phyloP scores from a whole-genome alignment of 2,797 vertebrate genomes.

The Characodon lateralis region DNA sequence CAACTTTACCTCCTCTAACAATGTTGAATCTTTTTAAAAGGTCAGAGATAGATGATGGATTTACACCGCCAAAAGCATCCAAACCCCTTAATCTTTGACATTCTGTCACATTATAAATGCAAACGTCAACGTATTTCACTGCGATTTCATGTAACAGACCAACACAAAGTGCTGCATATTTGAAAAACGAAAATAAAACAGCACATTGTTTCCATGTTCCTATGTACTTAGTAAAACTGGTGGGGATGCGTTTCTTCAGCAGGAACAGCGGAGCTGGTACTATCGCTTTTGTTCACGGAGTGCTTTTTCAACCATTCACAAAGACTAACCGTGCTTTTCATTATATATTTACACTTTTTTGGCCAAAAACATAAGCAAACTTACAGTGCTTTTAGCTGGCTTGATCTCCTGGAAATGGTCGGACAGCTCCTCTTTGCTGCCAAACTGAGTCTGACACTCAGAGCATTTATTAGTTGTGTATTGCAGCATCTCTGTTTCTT shows the following conservation, averaged over 20 bases:
- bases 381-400: constrained; percentile 72
- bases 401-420: constrained; percentile 90
- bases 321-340: too few relatives aligned
- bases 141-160: too few relatives aligned
- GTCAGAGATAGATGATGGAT: neutral
- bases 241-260: too few relatives aligned
- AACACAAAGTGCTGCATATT: too few relatives aligned
- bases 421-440: constrained; percentile 85
- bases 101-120: neutral
- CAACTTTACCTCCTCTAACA: neutral
- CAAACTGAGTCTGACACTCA: constrained; percentile 90
- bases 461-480: constrained; percentile 83
- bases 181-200: too few relatives aligned
- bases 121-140: neutral
- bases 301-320: too few relatives aligned
- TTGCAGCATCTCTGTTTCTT: constrained; percentile 71
- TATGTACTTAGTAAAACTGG: too few relatives aligned
- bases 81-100: neutral
- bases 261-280: too few relatives aligned
- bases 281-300: too few relatives aligned
- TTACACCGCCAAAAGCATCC: neutral
- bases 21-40: neutral
- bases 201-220: too few relatives aligned
- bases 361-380: constrained; percentile 27
- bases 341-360: neutral